phyloP scores from a whole-genome alignment of 2,797 vertebrate species.

The Aulostomus chinensis region DNA sequence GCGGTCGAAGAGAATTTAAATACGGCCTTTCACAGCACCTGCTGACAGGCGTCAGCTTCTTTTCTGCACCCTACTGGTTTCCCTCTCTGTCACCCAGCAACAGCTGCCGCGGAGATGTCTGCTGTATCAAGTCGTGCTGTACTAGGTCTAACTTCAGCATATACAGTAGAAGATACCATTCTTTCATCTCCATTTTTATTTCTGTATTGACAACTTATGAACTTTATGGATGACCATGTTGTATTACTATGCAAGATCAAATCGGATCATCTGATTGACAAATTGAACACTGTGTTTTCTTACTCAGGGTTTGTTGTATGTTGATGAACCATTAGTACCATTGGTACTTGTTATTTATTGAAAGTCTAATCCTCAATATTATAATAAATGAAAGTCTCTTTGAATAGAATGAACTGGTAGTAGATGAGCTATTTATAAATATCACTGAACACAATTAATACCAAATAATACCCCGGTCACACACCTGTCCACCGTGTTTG shows the following conservation, averaged over 20 bases:
- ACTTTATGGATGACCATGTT: no score
- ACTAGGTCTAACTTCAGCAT: no score
- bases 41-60: constrained; percentile 65
- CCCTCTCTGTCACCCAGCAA: constrained; percentile 57
- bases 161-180: no score
- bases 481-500: constrained; percentile 32
- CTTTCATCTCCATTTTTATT: no score
- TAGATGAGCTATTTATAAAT: constrained; percentile 65
- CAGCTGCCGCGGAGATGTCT: constrained; percentile 48
- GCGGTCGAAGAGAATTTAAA: constrained; percentile 64
- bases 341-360: constrained; percentile 11
- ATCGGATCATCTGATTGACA: no score
- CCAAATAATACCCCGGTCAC: constrained; percentile 39
- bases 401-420: constrained; percentile 44
- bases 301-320: no score
- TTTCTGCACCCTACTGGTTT: constrained; percentile 48
- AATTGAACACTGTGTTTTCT: no score
- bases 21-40: constrained; percentile 74
- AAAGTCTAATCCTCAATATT: constrained; percentile 31
- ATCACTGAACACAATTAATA: constrained; percentile 39
- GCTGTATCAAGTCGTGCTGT: no score
- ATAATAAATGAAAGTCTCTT: constrained; percentile 41
- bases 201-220: background rate
- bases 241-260: no score
- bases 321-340: no score